Conservation (phyloP, 2,888 invertebrate genomes). For the Dinocampus coccinellae region DNA sequence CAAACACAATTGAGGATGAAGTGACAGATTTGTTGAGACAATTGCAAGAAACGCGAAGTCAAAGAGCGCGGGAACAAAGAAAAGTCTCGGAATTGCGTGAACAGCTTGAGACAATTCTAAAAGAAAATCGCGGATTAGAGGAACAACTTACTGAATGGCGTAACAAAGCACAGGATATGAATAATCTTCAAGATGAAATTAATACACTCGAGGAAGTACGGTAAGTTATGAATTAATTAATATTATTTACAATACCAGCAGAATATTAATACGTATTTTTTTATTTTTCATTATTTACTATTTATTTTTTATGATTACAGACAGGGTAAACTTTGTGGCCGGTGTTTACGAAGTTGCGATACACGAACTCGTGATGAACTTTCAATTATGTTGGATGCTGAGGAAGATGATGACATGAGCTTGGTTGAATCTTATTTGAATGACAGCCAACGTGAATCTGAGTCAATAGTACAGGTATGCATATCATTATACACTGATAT, state of each 20-base stretch:
- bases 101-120: constrained; percentile 78
- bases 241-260: not conserved
- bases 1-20: constrained; percentile 62
- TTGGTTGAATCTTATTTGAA: constrained; percentile 71
- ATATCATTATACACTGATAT: constrained; percentile 6
- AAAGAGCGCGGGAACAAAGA: constrained; percentile 79
- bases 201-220: constrained; percentile 88
- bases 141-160: constrained; percentile 77
- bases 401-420: constrained; percentile 80
- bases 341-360: constrained; percentile 80
- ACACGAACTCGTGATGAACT: constrained; percentile 73
- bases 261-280: not conserved
- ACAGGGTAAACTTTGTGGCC: constrained; percentile 86
- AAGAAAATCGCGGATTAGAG: constrained; percentile 80
- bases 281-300: not conserved
- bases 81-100: constrained; percentile 82
- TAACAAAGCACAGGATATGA: constrained; percentile 81
- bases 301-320: constrained; percentile 67
- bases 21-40: constrained; percentile 76
- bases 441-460: constrained; percentile 55
- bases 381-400: constrained; percentile 78
- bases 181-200: constrained; percentile 86
- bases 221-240: constrained; percentile 66
- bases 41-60: constrained; percentile 78
- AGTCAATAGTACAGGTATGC: constrained; percentile 58